Evolutionary conservation across 2,113 vertebrate species (phyloP).

Genomic region (Protobothrops mucrosquamatus): DNA sequence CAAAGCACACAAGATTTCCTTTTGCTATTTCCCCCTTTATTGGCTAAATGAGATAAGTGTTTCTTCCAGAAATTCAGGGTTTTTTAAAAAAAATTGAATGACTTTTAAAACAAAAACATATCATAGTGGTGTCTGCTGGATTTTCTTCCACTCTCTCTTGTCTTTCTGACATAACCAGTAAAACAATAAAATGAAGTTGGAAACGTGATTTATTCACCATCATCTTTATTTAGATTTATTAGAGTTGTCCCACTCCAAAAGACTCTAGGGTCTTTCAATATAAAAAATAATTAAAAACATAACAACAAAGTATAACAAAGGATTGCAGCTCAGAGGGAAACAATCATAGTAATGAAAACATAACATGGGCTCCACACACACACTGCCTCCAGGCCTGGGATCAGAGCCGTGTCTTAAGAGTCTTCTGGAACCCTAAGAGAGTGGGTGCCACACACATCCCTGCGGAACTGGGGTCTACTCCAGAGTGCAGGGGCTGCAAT

Average conservation of each 20-base stretch:
- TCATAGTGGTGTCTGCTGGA: background rate
- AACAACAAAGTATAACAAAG: background rate
- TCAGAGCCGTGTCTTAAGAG: no score
- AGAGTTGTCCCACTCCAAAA: background rate
- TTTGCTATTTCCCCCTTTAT: background rate
- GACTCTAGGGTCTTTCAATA: background rate
- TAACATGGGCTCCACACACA: no score
- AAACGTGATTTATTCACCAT: background rate
- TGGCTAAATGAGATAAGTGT: background rate
- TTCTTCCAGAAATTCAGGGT: background rate
- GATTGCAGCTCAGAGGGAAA: background rate
- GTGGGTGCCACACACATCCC: no score
- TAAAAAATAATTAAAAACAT: background rate
- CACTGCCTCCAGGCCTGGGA: no score
- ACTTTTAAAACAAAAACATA: background rate
- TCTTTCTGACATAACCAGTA: background rate
- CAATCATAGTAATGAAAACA: background rate
- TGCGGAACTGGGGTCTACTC: no score
- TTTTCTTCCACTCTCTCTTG: background rate
- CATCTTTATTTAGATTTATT: background rate
- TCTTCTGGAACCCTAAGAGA: no score
- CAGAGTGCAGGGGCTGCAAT: no score
- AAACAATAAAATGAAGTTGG: background rate
- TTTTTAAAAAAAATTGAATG: background rate
- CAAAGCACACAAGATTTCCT: background rate